Conservation (phyloP, 2,797 vertebrate genomes). For the Neosilurus hyrtlii region DNA sequence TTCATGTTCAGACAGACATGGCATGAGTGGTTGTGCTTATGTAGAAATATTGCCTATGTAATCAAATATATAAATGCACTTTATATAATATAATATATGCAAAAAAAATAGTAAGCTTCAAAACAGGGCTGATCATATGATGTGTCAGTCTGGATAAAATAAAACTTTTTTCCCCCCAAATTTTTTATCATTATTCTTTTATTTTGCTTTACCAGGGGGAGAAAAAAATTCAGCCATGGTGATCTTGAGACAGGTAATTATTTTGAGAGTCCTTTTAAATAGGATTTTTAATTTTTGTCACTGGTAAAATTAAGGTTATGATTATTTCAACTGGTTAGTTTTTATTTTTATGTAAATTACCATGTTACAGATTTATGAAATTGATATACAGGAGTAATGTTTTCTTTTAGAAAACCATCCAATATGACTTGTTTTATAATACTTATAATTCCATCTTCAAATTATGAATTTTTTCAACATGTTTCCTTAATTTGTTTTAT, state of each 20-base stretch:
- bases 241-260: slow-evolving; percentile 72
- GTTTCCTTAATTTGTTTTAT: background rate
- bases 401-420: background rate
- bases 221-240: slow-evolving; percentile 63
- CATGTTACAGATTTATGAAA: background rate
- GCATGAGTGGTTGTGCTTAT: background rate
- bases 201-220: slow-evolving; percentile 42
- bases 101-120: background rate
- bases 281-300: background rate
- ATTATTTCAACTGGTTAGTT: background rate
- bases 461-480: background rate
- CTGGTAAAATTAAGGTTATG: background rate
- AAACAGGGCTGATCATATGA: background rate
- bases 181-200: background rate
- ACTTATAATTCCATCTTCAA: background rate
- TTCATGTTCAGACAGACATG: background rate
- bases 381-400: background rate
- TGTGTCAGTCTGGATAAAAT: background rate
- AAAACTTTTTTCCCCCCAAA: background rate
- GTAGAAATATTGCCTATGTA: background rate
- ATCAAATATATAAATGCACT: background rate
- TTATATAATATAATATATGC: too few relatives aligned
- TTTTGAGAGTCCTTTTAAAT: background rate
- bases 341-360: background rate
- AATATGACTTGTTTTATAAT: background rate